phyloP scores from a whole-genome alignment of 2,113 vertebrate genomes.

The Campylomormyrus numenius region DNA sequence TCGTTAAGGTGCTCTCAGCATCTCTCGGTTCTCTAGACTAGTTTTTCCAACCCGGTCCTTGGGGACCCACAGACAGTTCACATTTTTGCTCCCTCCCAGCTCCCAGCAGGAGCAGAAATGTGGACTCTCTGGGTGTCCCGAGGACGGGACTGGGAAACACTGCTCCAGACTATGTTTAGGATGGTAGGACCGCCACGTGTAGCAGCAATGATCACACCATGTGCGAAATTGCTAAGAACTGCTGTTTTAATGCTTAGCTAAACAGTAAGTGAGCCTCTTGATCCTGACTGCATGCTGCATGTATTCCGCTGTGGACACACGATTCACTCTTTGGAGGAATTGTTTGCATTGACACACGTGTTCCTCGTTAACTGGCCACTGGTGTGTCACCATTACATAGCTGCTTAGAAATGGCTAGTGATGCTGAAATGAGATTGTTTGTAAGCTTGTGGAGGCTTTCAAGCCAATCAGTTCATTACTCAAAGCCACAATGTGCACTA shows the following conservation, averaged over 20 bases:
- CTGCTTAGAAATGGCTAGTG: neutral
- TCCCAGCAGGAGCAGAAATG: neutral
- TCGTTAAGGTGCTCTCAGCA: neutral
- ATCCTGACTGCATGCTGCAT: neutral
- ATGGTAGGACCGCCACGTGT: neutral
- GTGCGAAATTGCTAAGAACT: neutral
- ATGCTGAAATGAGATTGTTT: no score
- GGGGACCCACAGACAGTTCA: neutral
- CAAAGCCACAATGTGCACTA: no score
- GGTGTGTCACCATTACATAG: neutral
- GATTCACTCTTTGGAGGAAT: neutral
- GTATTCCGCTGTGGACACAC: neutral
- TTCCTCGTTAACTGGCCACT: neutral
- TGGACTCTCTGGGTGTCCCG: neutral
- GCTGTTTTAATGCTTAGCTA: neutral
- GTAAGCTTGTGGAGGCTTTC: no score
- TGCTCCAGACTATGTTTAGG: neutral
- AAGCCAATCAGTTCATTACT: no score
- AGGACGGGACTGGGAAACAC: neutral
- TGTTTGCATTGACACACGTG: neutral
- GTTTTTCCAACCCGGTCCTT: neutral
- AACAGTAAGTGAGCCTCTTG: neutral
- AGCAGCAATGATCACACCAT: neutral
- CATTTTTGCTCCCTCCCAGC: neutral
- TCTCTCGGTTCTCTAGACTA: neutral